Conservation (phyloP, 2,797 vertebrate genomes). For the Parauchenoglanis punctatus region DNA sequence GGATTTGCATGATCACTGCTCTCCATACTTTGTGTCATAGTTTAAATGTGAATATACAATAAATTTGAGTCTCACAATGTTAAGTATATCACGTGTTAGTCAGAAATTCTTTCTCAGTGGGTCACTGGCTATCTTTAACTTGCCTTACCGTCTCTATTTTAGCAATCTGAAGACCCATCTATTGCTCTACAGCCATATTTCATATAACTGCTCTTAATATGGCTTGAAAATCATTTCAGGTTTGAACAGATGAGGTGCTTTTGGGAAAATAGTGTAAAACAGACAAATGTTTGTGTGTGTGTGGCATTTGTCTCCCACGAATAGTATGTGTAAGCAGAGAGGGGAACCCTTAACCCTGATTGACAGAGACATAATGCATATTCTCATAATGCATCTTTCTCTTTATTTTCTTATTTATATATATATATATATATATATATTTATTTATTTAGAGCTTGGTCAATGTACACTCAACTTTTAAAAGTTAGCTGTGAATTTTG, state of each 20-base stretch:
- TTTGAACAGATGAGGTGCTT: neutral
- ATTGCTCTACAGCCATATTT: neutral
- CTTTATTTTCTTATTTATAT: neutral
- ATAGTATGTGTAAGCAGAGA: conserved; percentile 7
- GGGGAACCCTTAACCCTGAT: conserved; percentile 26
- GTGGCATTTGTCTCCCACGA: conserved; percentile 9
- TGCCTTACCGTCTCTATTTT: conserved; percentile 28
- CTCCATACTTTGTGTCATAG: neutral
- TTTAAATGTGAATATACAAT: neutral
- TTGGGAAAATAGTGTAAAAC: conserved; percentile 6
- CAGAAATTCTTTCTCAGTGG: conserved; percentile 36
- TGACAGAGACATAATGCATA: conserved; percentile 42
- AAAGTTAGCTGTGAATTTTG: neutral
- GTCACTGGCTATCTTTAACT: conserved; percentile 53
- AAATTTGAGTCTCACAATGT: neutral
- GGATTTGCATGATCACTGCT: neutral
- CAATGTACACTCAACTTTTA: neutral
- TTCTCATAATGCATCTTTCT: neutral
- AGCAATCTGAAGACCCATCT: neutral
- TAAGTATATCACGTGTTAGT: conserved; percentile 26
- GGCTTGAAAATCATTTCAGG: neutral
- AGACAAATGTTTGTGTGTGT: neutral
- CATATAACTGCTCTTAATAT: neutral
- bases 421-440: no score
- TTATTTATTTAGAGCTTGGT: no score